These are phyloP conservation scores for Knipowitschia caucasica DNA, from an alignment of 2,797 vertebrate species.

Conservation along the genomic window DNA sequence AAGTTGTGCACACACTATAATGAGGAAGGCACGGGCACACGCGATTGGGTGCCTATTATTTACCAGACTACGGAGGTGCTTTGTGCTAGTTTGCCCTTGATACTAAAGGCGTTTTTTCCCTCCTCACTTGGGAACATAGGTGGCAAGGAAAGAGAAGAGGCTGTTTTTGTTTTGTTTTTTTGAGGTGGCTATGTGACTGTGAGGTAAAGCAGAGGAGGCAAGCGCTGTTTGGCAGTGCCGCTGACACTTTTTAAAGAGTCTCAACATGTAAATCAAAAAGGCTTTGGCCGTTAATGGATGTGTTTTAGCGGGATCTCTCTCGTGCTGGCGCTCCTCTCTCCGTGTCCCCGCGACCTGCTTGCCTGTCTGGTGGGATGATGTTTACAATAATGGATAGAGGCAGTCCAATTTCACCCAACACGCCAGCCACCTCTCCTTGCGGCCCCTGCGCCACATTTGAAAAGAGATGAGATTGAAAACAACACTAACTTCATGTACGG, in stretches of 20 bases:
- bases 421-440: constrained; percentile 70
- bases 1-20: constrained; percentile 78
- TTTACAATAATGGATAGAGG: constrained; percentile 84
- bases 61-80: constrained; percentile 74
- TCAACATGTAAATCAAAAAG: constrained; percentile 84
- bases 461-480: constrained; percentile 82
- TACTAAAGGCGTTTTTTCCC: constrained; percentile 55
- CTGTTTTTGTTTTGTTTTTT: constrained; percentile 10
- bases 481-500: constrained; percentile 75
- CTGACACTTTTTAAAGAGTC: constrained; percentile 81
- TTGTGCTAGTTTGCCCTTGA: constrained; percentile 63
- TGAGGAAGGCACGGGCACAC: constrained; percentile 71
- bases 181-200: constrained; percentile 8
- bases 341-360: constrained; percentile 63
- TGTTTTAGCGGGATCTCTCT: constrained; percentile 77
- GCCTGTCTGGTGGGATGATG: constrained; percentile 79
- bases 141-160: constrained; percentile 39
- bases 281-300: constrained; percentile 80
- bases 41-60: constrained; percentile 81
- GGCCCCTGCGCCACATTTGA: constrained; percentile 70
- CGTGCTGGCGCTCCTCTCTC: constrained; percentile 56
- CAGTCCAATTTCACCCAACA: constrained; percentile 84
- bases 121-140: constrained; percentile 40
- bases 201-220: constrained; percentile 12
- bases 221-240: constrained; percentile 51